These are phyloP conservation scores for Nymphalis polychloros DNA, from an alignment of 2,888 invertebrate species.

Conservation along the genomic window DNA sequence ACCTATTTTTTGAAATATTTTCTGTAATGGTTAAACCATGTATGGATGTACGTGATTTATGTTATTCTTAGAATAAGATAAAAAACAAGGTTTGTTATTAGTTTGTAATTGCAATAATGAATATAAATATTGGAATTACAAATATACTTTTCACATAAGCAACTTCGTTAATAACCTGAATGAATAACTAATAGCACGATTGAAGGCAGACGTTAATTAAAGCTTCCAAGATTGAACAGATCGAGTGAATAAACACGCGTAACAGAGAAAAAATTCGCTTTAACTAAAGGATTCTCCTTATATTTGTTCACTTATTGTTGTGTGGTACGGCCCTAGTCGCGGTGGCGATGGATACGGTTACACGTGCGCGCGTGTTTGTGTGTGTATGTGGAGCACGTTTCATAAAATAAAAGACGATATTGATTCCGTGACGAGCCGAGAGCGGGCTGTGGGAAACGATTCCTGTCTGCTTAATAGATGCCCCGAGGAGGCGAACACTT, in stretches of 20 bases:
- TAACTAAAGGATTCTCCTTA: conserved; percentile 64
- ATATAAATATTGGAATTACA: not conserved
- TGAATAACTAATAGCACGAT: conserved; percentile 56
- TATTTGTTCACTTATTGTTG: conserved; percentile 53
- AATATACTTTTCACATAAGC: conserved; percentile 8
- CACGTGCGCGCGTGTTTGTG: conserved; percentile 41
- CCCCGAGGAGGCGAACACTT: conserved; percentile 66
- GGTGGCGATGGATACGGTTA: conserved; percentile 42
- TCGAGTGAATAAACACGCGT: conserved; percentile 60
- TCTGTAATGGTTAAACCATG: too few species aligned
- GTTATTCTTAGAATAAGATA: too few species aligned
- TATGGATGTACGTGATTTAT: too few species aligned
- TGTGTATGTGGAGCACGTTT: conserved; percentile 73
- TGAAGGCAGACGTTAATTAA: conserved; percentile 63
- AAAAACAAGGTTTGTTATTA: not conserved
- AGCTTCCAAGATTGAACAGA: conserved; percentile 58
- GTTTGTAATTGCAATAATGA: not conserved
- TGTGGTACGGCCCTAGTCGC: conserved; percentile 41
- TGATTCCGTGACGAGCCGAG: conserved; percentile 79
- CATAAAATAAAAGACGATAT: conserved; percentile 80
- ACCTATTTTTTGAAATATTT: not conserved
- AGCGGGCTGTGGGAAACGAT: conserved; percentile 78
- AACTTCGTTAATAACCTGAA: conserved; percentile 47
- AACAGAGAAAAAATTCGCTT: conserved; percentile 63
- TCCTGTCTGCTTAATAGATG: conserved; percentile 74